Base-by-base conservation (phyloP, 2,888 invertebrate species). In the Frankliniella fusca region DNA sequence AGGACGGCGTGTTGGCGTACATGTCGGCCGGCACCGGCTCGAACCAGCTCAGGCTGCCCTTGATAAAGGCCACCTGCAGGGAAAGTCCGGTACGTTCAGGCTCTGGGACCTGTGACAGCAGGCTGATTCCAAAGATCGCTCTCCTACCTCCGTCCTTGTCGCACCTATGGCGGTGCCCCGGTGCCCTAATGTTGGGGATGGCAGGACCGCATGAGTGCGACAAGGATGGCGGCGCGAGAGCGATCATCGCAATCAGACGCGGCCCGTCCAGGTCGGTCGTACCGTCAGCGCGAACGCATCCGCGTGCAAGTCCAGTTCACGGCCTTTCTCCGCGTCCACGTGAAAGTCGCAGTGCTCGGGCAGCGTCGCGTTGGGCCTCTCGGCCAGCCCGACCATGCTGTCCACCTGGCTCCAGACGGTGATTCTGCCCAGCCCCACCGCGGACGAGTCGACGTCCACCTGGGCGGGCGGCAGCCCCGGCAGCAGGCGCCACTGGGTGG, bases 371-470 rank as follows among this genome's bases (percentile, higher is more conserved):
- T 23, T 76, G 23, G 12, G 23, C 23, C 70, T 1, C 70, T 76
- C 70, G 10, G 70, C 70, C 23, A 76, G 9, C 23, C 23, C 70
- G 12, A 27, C 70, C 70, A 76, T 76, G 23, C 23, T 27, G 23
- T 76, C 27, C 27, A 76, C 70, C 70, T 76, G 70, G 70, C 23
- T 76, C 70, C 70, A 76, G 23, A 76, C 70, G 27, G 70, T 76
- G 70, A 76, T 76, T 2, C 70, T 23, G 23, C 70, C 70, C 27
- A 76, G 70, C 23, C 23, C 70, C 70, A 27, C 23, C 11, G 70
- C 70, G 70, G 23, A 12, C 27, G 70, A 76, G 70, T 76, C 27
- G 23, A 76, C 70, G 70, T 76, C 70, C 70, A 23, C 70, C 27
- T 12, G 8, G 70, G 27, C 9, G 23, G 70, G 70, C 70, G 70